Percentiles rank a stretch among this genome's conserved stretches.
phyloP scores from a whole-genome alignment of 2,888 invertebrate species.

The Drosophila villosipedis region DNA sequence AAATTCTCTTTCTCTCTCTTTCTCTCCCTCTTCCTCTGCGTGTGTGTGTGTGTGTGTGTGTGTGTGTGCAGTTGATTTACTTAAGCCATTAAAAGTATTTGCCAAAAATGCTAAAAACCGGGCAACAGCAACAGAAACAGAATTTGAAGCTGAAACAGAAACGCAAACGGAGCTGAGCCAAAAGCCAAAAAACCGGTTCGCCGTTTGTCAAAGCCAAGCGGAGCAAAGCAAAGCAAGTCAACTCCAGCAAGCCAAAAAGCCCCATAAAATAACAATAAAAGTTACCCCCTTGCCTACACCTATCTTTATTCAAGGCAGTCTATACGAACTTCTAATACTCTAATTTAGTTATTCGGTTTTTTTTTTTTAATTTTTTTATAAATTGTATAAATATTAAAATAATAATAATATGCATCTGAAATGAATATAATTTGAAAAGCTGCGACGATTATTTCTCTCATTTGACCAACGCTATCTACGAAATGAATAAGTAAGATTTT shows the following conservation, averaged over 20 bases:
- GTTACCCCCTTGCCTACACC: conserved; percentile 15
- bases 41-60: not conserved
- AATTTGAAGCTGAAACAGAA: conserved; percentile 31
- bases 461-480: not conserved
- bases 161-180: conserved; percentile 56
- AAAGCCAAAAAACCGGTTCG: conserved; percentile 73
- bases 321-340: conserved; percentile 31
- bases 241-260: conserved; percentile 33
- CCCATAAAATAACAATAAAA: conserved; percentile 63
- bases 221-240: conserved; percentile 46
- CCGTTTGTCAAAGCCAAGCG: conserved; percentile 71
- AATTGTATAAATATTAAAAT: not conserved
- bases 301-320: not conserved
- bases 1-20: conserved; percentile 10
- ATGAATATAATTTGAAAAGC: not conserved
- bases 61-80: conserved; percentile 41
- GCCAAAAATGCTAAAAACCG: conserved; percentile 39
- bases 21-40: not conserved
- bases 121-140: conserved; percentile 30
- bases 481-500: not conserved
- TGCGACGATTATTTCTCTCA: not conserved
- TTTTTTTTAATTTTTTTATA: too few relatives aligned
- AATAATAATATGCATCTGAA: not conserved
- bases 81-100: conserved; percentile 48
- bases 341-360: not conserved